Evolutionary conservation across 2,888 invertebrate genomes (phyloP), one percentile per base, ranked within the genome.

Genomic region (Cephalotes varians): DNA sequence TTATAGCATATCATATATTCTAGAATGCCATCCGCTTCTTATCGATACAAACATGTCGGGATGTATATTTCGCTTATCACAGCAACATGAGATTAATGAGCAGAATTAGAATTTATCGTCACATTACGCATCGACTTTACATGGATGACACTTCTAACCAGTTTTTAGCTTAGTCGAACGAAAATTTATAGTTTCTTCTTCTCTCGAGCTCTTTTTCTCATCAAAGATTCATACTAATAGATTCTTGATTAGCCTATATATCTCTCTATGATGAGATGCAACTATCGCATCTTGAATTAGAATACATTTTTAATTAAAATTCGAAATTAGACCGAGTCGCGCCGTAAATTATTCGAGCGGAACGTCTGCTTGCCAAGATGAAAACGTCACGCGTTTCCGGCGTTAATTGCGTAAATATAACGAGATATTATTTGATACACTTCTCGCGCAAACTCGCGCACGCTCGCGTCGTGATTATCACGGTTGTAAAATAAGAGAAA

Each of bases 351-450:
- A 40, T 28, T 54, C 40, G 12, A 74, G 40, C 31, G 44, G 25
- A 34, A 44, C 40, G 18, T 31, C 31, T 54, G 54, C 18, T 40
- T 7, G 40, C 5, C 21, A 12, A 34, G 47, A 69, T 44, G 76
- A 71, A 72, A 77, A 31, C 9, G 21, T 79, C 56, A 9, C 56
- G 40, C 15, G 31, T 49, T 28, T 3, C 3, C 9, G 5, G 40
- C n/a, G 28, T 15, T 56, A 72, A 72, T 71, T 77, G n/a, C n/a
- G n/a, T n/a, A n/a, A n/a, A n/a, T n/a, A n/a, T n/a, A 56, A 77
- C 34, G 44, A 79, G 67, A 72, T 72, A 77, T 77, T 44, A 56
- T 71, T 40, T 31, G 72, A 56, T 71, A 56, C n/a, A 77, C 44
- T 72, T 72, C 31, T 25, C n/a, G 25, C n/a, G 58, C 25, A 25